Conservation (phyloP, 2,888 invertebrate species). For the Psylliodes chrysocephalus region DNA sequence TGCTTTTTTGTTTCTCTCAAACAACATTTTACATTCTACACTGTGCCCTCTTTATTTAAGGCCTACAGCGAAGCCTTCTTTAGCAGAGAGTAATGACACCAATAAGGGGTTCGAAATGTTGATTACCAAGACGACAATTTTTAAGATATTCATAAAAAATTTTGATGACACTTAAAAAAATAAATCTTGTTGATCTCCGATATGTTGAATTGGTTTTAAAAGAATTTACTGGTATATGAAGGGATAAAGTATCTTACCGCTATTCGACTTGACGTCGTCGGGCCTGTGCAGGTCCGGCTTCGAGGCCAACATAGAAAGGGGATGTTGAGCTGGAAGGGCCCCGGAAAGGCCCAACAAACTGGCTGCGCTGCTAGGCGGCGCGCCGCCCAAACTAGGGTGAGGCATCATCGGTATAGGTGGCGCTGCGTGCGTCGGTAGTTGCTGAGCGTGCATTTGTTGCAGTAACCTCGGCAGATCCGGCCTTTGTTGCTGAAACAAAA, state of each 20-base stretch:
- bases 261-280: slow-evolving; percentile 79
- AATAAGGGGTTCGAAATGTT: too few relatives aligned
- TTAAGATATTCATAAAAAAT: too few relatives aligned
- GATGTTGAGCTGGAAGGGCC: slow-evolving; percentile 78
- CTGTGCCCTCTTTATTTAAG: too few relatives aligned
- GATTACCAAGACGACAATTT: too few relatives aligned
- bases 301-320: slow-evolving; percentile 79
- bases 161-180: too few relatives aligned
- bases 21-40: too few relatives aligned
- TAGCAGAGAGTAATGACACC: too few relatives aligned
- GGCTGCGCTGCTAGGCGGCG: slow-evolving; percentile 68
- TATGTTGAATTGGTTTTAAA: too few relatives aligned
- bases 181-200: too few relatives aligned
- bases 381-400: slow-evolving; percentile 71
- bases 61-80: too few relatives aligned
- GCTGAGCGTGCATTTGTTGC: slow-evolving; percentile 95
- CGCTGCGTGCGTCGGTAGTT: slow-evolving; percentile 78
- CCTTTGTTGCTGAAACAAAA: slow-evolving; percentile 79
- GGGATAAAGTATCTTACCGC: slow-evolving; percentile 68
- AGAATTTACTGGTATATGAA: neutral
- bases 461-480: slow-evolving; percentile 83
- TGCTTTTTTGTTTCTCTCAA: too few relatives aligned
- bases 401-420: slow-evolving; percentile 79
- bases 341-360: slow-evolving; percentile 70
- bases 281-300: slow-evolving; percentile 83